Evolutionary conservation across 2,888 invertebrate genomes (phyloP).

Genomic region (Panorpa germanica): DNA sequence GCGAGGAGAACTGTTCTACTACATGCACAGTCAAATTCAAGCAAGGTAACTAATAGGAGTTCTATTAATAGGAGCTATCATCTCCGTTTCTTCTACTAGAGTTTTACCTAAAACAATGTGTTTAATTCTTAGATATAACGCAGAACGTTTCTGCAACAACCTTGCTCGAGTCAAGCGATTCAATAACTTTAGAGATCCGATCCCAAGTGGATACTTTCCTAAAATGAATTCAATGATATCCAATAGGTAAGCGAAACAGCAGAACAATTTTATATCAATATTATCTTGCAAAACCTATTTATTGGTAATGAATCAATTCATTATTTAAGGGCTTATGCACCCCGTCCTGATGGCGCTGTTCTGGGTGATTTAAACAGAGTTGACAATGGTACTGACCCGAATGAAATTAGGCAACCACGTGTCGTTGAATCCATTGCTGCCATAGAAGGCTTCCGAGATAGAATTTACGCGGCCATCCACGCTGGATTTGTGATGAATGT

Average conservation of each 20-base stretch:
- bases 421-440: slow-evolving; percentile 16
- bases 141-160: slow-evolving; percentile 18
- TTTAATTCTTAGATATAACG: slow-evolving; percentile 17
- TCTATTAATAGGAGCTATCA: background rate
- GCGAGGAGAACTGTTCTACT: slow-evolving; percentile 61
- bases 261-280: no score
- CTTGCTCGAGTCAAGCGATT: slow-evolving; percentile 15
- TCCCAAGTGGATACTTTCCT: slow-evolving; percentile 19
- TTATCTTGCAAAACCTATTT: no score
- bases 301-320: no score
- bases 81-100: background rate
- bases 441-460: slow-evolving; percentile 20
- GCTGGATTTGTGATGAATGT: slow-evolving; percentile 14
- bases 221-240: slow-evolving; percentile 17
- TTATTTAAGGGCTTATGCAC: slow-evolving; percentile 15
- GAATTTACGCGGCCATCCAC: slow-evolving; percentile 22
- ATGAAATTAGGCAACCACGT: no score
- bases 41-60: slow-evolving; percentile 26
- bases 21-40: slow-evolving; percentile 46
- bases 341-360: slow-evolving; percentile 13
- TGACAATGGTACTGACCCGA: no score
- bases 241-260: no score
- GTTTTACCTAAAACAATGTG: slow-evolving; percentile 2
- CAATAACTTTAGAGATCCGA: slow-evolving; percentile 15
- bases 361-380: slow-evolving; percentile 15